Base-by-base conservation (phyloP, 1,140 invertebrate species). In the Epicauta chinensis region DNA sequence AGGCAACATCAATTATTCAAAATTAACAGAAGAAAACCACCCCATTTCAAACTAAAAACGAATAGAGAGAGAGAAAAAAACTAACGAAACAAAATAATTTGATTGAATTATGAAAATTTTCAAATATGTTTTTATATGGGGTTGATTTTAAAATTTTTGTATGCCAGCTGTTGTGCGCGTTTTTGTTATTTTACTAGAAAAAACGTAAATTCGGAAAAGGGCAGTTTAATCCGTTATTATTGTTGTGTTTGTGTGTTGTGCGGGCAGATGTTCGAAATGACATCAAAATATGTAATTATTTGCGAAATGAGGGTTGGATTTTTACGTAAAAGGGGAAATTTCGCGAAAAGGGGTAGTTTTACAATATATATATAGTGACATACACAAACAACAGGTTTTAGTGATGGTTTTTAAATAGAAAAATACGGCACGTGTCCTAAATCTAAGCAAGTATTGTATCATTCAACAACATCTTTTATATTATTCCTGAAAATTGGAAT, bases 211-310 rank as follows among this genome's bases (percentile, higher is more conserved):
- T 50, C 31, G 35, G 43, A 34, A 9, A 60, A 62, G 54, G 61
- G 61, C 60, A 53, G 53, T 65, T 62, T 55, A 62, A 64, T 64
- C 60, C 45, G 17, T 50, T 53, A 45, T 55, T 47, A 60, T 61
- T 61, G 57, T 59, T 50, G 40, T 35, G 46, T 3, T 23, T 23
- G 23, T 23, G 23, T 23, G 23, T 23, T 5, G 23, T 23, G 55
- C 51, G 30, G 56, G 51, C 66, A 68, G 64, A 64, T 68, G 66
- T 57, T 53, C 46, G 53, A 58, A 58, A 63, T 65, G 47, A 46
- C 62, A 60, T 63, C 56, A 64, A 64, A 67, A 66, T 64, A 59
- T 59, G 61, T 66, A 68, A 68, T 66, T 68, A 65, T 68, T 23
- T 68, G 59, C 62, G 65, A 68, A 66, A 62, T 64, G 58, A 63